phyloP scores from a whole-genome alignment of 2,113 vertebrate species.

The Micromys minutus region DNA sequence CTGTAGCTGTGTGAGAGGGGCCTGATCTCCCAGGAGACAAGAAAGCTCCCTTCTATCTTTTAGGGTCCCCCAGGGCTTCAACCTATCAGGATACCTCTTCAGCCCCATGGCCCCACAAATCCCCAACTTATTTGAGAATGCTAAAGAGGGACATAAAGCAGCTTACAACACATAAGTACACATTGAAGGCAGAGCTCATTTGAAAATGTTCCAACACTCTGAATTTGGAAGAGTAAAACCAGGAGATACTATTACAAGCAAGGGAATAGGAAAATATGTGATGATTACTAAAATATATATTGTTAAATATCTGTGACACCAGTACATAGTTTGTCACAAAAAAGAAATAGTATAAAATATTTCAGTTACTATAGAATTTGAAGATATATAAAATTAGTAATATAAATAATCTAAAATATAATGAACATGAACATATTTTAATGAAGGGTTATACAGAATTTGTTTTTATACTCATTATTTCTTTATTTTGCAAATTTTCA shows the following conservation, averaged over 20 bases:
- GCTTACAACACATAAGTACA: no score
- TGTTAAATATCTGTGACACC: background rate
- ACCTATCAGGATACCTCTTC: no score
- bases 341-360: background rate
- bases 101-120: no score
- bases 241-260: background rate
- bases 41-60: no score
- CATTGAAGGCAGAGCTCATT: background rate
- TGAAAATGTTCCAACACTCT: background rate
- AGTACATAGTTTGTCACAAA: background rate
- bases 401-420: background rate
- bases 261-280: background rate
- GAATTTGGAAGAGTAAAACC: background rate
- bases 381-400: slow-evolving; percentile 3
- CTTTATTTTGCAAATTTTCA: background rate
- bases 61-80: no score
- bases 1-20: no score
- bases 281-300: background rate
- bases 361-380: background rate
- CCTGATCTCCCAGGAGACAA: no score
- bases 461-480: background rate
- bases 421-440: background rate
- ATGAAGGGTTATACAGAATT: background rate
- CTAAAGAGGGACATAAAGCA: background rate
- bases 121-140: background rate